These are phyloP conservation scores for Amazona vittata DNA, from an alignment of 2,113 vertebrate genomes.

Conservation along the genomic window DNA sequence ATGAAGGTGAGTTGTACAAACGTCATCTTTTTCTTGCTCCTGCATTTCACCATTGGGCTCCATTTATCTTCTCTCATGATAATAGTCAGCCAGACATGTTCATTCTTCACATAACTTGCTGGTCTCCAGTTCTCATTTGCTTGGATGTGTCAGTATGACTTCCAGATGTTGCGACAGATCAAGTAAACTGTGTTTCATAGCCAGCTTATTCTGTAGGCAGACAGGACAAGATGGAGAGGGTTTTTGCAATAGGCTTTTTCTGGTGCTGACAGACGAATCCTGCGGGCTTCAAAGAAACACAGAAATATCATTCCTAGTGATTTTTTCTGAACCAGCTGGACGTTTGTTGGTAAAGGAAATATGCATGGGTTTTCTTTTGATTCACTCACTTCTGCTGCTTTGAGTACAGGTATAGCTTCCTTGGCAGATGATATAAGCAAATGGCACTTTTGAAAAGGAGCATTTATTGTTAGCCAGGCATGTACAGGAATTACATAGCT, in stretches of 20 bases:
- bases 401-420: neutral
- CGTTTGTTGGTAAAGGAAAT: neutral
- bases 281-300: neutral
- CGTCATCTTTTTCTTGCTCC: neutral
- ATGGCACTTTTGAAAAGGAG: neutral
- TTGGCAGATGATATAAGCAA: neutral
- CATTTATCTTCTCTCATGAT: neutral
- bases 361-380: neutral
- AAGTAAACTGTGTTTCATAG: neutral
- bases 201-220: constrained; percentile 44
- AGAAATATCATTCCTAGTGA: neutral
- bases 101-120: neutral
- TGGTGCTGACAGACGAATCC: constrained; percentile 14
- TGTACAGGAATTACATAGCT: constrained; percentile 31
- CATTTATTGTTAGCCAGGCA: neutral
- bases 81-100: neutral
- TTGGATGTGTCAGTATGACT: constrained; percentile 40
- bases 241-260: constrained; percentile 38
- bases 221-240: constrained; percentile 5
- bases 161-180: constrained; percentile 54
- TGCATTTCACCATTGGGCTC: neutral
- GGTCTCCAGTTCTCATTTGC: neutral
- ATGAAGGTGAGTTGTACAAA: neutral
- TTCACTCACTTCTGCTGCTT: neutral
- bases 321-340: neutral